Base-by-base conservation (phyloP, 2,797 vertebrate species). In the Leuciscus waleckii region DNA sequence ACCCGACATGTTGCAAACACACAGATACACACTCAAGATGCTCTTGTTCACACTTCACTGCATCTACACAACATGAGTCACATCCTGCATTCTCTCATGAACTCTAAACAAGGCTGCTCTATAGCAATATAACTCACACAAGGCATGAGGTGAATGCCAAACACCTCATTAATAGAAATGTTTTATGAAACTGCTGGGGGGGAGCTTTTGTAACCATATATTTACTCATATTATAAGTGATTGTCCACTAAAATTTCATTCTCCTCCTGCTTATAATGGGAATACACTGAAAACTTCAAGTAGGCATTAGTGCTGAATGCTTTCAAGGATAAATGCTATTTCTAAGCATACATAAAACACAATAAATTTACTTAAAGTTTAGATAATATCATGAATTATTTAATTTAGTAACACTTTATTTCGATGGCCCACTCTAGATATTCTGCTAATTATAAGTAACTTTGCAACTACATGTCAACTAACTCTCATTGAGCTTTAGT, bases 131-230 rank as follows among this genome's bases (percentile, higher is more conserved):
- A 65, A 67, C 46, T 83, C 35, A 49, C 14, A 2, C 11, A 39
- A 56, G 46, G 54, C 26, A 1, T 85, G 85, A 80, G 74, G 32
- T 80, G 56, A 86, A 90, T 88, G 68, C 68, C 32, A 70, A 70
- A 68, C 29, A 49, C 21, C 69, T 81, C 65, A 84, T 90, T 87
- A 86, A 61, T 49, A 56, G 35, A 68, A 16, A 54, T 49, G 56
- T 80, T 79, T 65, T 46, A 85, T 84, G 65, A 51, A 84, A 54
- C 41, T 54, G 46, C 77, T 84, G 35, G 76, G 9, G n/a, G n/a
- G 43, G 43, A 19, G 29, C 26, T 39, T 84, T 69, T 54, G 51
- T 82, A 87, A 84, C 84, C 58, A 83, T 63, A 65, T 74, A 74
- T 79, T 87, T 76, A 81, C 85, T 63, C 65, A 69, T 58, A 37